phyloP scores from a whole-genome alignment of 2,797 vertebrate genomes.

The Pogonophryne albipinna region DNA sequence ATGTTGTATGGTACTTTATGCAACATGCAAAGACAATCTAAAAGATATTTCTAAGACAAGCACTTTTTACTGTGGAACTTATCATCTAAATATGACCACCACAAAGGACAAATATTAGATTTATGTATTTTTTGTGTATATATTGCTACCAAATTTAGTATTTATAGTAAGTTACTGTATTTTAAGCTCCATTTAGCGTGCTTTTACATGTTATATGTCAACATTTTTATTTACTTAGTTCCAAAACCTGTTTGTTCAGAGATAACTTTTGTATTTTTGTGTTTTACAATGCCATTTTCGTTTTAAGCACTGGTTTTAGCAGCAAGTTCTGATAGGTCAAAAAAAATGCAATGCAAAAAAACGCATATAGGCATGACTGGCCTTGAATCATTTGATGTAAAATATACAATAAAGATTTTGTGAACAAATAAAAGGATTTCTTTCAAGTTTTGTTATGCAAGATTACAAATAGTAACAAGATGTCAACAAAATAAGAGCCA shows the following conservation, averaged over 20 bases:
- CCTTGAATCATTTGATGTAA: conserved; percentile 2
- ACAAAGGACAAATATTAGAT: conserved; percentile 9
- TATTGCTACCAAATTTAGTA: conserved; percentile 24
- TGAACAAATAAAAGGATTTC: not conserved
- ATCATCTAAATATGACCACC: conserved; percentile 14
- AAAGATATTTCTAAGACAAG: conserved; percentile 18
- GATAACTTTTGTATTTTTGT: not conserved
- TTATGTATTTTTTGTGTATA: conserved; percentile 24
- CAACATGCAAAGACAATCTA: conserved; percentile 23
- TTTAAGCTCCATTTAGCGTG: not conserved
- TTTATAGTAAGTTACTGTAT: conserved; percentile 8
- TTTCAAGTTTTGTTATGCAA: not conserved
- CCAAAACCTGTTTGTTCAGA: conserved; percentile 25
- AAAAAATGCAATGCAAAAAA: not conserved
- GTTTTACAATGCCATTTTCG: not conserved
- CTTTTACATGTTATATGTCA: conserved; percentile 12
- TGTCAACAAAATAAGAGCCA: not conserved
- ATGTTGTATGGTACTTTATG: conserved; percentile 54
- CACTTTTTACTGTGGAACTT: conserved; percentile 14
- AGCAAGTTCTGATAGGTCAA: not conserved
- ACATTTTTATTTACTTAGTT: conserved; percentile 3
- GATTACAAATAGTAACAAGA: not conserved
- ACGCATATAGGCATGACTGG: not conserved
- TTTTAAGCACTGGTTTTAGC: conserved; percentile 22
- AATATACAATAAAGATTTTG: not conserved